A percentile compares a stretch with the other conserved stretches of the same genome.
phyloP scores from a whole-genome alignment of 2,888 invertebrate genomes.

The Drosophila hamatofila region DNA sequence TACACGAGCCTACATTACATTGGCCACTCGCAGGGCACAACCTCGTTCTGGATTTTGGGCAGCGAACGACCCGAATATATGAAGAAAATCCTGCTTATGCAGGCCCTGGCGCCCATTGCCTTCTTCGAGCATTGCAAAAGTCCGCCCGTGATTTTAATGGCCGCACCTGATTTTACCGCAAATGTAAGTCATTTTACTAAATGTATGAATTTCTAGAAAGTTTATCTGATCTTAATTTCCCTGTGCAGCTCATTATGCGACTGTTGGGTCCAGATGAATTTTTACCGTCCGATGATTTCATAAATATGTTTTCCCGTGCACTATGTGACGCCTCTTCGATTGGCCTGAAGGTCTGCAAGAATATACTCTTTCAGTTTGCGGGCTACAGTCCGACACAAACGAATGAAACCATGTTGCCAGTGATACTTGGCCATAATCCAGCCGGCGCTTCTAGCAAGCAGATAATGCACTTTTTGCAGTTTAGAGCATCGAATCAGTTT shows the following conservation, averaged over 20 bases:
- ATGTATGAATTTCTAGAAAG: not conserved
- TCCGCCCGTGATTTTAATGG: slow-evolving; percentile 85
- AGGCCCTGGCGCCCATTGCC: slow-evolving; percentile 90
- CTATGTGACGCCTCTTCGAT: slow-evolving; percentile 87
- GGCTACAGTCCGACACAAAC: slow-evolving; percentile 87
- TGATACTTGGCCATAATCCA: slow-evolving; percentile 89
- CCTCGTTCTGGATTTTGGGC: slow-evolving; percentile 89
- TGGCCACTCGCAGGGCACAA: slow-evolving; percentile 93
- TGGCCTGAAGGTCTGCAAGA: slow-evolving; percentile 88
- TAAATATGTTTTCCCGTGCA: slow-evolving; percentile 86
- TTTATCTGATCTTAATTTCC: not conserved
- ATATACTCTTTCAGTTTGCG: slow-evolving; percentile 88
- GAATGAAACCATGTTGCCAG: slow-evolving; percentile 88
- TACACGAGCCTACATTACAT: slow-evolving; percentile 89
- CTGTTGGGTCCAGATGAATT: slow-evolving; percentile 87
- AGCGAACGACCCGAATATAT: slow-evolving; percentile 89
- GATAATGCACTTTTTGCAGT: slow-evolving; percentile 90
- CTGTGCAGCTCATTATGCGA: slow-evolving; percentile 71
- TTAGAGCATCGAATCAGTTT: slow-evolving; percentile 86
- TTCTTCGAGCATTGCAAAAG: slow-evolving; percentile 87
- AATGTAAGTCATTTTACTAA: slow-evolving; percentile 82
- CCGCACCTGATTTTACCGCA: slow-evolving; percentile 73
- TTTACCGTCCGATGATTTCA: slow-evolving; percentile 87
- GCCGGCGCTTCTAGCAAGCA: slow-evolving; percentile 90
- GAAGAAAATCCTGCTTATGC: slow-evolving; percentile 88